phyloP scores from a whole-genome alignment of 2,797 vertebrate species.

The Eospalax fontanierii region DNA sequence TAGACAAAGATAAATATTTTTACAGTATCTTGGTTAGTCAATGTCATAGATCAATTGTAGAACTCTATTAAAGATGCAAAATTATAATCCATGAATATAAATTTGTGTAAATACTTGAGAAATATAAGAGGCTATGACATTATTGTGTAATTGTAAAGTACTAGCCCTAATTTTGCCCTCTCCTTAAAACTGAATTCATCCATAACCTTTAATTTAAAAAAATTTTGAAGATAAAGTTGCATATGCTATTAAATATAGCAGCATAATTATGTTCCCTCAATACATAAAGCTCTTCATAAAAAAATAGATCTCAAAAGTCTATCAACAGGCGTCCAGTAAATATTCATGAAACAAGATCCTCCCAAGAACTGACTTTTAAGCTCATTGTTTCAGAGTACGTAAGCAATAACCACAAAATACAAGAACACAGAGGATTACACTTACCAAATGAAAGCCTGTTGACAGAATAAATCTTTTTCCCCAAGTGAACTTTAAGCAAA shows the following conservation, averaged over 20 bases:
- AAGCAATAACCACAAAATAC: conserved; percentile 43
- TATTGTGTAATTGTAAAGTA: not conserved
- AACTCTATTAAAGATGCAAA: conserved; percentile 33
- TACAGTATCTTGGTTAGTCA: not conserved
- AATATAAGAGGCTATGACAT: conserved; percentile 31
- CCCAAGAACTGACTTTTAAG: conserved; percentile 33
- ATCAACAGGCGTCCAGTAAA: conserved; percentile 32
- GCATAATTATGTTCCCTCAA: conserved; percentile 11
- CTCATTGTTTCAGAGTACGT: conserved; percentile 32
- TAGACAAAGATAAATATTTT: conserved; percentile 1
- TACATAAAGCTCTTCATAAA: conserved; percentile 24
- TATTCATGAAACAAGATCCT: conserved; percentile 25
- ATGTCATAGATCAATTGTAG: conserved; percentile 6
- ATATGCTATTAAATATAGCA: conserved; percentile 50
- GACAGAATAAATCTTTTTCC: conserved; percentile 52
- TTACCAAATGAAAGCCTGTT: conserved; percentile 62
- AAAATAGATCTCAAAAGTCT: conserved; percentile 32
- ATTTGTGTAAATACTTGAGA: conserved; percentile 41
- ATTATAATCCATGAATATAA: not conserved
- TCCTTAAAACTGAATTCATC: conserved; percentile 31
- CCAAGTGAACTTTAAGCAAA: conserved; percentile 27
- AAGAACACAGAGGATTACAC: conserved; percentile 68
- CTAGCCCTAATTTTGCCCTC: not conserved
- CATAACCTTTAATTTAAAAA: conserved; percentile 58
- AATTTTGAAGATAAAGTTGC: conserved; percentile 42